phyloP scores from a whole-genome alignment of 2,113 vertebrate species.

The Archocentrus centrarchus region DNA sequence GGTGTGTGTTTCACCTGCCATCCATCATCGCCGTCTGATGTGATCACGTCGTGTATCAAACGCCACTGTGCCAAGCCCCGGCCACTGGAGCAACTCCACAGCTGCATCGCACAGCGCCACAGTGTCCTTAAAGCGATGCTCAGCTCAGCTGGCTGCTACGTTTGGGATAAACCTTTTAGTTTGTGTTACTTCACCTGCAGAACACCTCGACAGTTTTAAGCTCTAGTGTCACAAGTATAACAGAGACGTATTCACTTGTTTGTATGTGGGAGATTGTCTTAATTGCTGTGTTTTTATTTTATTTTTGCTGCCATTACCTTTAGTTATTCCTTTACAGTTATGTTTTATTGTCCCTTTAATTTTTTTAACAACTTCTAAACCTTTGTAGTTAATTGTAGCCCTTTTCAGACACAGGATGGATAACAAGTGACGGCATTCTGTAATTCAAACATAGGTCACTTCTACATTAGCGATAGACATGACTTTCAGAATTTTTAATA shows the following conservation, averaged over 20 bases:
- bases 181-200: background rate
- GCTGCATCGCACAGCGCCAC: background rate
- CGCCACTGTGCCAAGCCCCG: conserved; percentile 58
- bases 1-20: conserved; percentile 29
- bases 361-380: conserved; percentile 14
- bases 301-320: conserved; percentile 13
- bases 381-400: conserved; percentile 8
- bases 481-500: background rate
- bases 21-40: conserved; percentile 43
- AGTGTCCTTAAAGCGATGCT: background rate
- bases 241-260: background rate
- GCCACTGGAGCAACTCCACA: conserved; percentile 53
- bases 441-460: background rate
- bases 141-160: background rate
- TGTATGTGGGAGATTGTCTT: background rate
- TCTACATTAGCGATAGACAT: background rate
- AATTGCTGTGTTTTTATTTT: background rate
- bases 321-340: background rate
- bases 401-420: background rate
- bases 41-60: conserved; percentile 33
- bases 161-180: background rate
- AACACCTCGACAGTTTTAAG: background rate
- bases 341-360: background rate
- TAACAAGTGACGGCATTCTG: background rate
- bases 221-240: conserved; percentile 12